Evolutionary conservation across 1,140 invertebrate genomes (phyloP).

Genomic region (Bombus picipes): DNA sequence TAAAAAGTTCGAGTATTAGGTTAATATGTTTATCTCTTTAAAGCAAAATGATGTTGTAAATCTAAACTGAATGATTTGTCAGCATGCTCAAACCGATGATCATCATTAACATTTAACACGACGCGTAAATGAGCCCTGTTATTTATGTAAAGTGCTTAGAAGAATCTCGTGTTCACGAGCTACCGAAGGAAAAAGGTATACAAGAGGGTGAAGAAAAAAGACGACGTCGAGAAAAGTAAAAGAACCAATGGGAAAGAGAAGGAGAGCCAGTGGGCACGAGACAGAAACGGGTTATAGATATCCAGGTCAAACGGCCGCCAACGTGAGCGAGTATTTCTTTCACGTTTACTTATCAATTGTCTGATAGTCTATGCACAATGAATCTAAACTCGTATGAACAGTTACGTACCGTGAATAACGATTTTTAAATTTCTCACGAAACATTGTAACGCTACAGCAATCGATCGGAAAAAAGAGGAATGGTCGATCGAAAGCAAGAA

Average conservation of each 20-base stretch:
- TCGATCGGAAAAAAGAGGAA: neutral
- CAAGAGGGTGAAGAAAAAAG: slow-evolving; percentile 19
- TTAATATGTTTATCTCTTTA: neutral
- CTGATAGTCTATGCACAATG: slow-evolving; percentile 2
- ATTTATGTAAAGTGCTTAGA: slow-evolving; percentile 37
- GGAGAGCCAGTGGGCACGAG: slow-evolving; percentile 8
- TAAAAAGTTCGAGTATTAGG: neutral
- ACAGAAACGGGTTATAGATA: slow-evolving; percentile 40
- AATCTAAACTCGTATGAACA: slow-evolving; percentile 2
- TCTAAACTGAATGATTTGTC: neutral
- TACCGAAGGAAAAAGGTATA: slow-evolving; percentile 12
- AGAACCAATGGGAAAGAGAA: slow-evolving; percentile 12
- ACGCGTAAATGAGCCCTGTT: slow-evolving; percentile 23
- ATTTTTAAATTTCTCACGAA: neutral
- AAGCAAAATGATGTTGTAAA: neutral
- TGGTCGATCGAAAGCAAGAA: neutral
- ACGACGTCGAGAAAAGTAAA: slow-evolving; percentile 6
- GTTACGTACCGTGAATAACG: slow-evolving; percentile 6
- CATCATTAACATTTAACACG: slow-evolving; percentile 37
- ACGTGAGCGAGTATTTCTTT: slow-evolving; percentile 34
- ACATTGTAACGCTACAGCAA: neutral
- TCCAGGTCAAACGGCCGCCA: slow-evolving; percentile 42
- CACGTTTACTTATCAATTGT: slow-evolving; percentile 36
- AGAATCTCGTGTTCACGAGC: slow-evolving; percentile 17
- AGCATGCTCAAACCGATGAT: neutral